Evolutionary conservation across 1,140 invertebrate genomes (phyloP).

Genomic region (Macrocentrus cingulum): DNA sequence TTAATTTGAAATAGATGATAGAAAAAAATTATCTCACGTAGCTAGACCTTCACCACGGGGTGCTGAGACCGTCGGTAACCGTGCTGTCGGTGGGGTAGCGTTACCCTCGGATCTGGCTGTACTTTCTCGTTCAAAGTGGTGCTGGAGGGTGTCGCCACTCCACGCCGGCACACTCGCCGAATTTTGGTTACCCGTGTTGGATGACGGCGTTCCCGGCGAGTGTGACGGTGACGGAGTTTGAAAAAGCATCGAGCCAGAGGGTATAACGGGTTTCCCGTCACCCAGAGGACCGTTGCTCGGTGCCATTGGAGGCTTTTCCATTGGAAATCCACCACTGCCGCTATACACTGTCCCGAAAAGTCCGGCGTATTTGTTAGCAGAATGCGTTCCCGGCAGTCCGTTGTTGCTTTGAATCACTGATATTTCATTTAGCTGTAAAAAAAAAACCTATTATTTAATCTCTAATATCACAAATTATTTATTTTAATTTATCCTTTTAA

Average conservation of each 20-base stretch:
- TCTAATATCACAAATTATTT: constrained; percentile 12
- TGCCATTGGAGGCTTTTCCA: constrained; percentile 46
- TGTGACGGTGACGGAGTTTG: constrained; percentile 51
- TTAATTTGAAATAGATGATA: neutral
- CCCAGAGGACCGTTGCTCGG: constrained; percentile 46
- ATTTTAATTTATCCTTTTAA: too few species aligned
- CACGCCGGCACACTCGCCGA: constrained; percentile 47
- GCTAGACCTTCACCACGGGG: constrained; percentile 59
- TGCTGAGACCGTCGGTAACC: constrained; percentile 49
- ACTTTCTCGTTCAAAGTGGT: constrained; percentile 49
- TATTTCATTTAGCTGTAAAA: constrained; percentile 66
- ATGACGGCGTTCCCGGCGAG: constrained; percentile 47
- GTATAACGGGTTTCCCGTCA: constrained; percentile 46
- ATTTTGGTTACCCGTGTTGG: constrained; percentile 51
- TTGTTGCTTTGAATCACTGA: constrained; percentile 65
- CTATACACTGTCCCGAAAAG: constrained; percentile 53
- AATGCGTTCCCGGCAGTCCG: constrained; percentile 46
- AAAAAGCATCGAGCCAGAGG: constrained; percentile 53
- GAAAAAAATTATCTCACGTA: constrained; percentile 42
- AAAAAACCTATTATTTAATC: constrained; percentile 21
- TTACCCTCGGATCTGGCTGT: constrained; percentile 41
- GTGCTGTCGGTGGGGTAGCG: constrained; percentile 44
- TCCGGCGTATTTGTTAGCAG: constrained; percentile 53
- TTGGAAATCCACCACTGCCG: constrained; percentile 38
- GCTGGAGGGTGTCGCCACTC: constrained; percentile 46